Percentiles rank a stretch among this genome's conserved stretches.
Evolutionary conservation across 1,140 invertebrate genomes (phyloP).

Genomic region (Lepeophtheirus salmonis): DNA sequence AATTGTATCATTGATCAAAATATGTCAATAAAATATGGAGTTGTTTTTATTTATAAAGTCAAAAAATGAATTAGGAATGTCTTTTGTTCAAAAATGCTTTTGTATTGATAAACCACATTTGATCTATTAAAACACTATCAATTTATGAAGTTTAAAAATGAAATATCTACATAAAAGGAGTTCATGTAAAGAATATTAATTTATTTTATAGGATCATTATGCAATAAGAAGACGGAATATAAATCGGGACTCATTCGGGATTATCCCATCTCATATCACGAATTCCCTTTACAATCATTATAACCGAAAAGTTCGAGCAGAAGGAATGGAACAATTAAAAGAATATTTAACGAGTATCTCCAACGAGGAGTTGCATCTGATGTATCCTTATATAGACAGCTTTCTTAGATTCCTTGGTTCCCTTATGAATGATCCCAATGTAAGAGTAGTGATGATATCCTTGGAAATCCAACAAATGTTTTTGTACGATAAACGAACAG

Average conservation of each 20-base stretch:
- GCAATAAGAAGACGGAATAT: neutral
- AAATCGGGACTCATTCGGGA: neutral
- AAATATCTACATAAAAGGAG: too few relatives aligned
- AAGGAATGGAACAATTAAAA: slow-evolving; percentile 35
- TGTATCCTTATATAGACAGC: slow-evolving; percentile 39
- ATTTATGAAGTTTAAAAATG: too few relatives aligned
- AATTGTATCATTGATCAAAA: too few relatives aligned
- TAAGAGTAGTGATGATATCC: slow-evolving; percentile 35
- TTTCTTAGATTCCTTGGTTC: slow-evolving; percentile 37
- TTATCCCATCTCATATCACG: slow-evolving; percentile 25
- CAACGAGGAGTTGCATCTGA: slow-evolving; percentile 30
- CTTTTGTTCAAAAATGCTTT: too few relatives aligned
- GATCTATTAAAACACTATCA: too few relatives aligned
- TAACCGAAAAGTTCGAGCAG: slow-evolving; percentile 35
- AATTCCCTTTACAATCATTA: neutral
- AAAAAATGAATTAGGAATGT: too few relatives aligned
- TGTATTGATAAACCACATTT: too few relatives aligned
- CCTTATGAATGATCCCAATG: slow-evolving; percentile 36
- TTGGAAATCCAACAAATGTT: slow-evolving; percentile 34
- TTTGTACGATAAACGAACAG: slow-evolving; percentile 23
- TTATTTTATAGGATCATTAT: too few relatives aligned
- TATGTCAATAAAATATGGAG: too few relatives aligned
- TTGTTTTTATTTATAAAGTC: too few relatives aligned
- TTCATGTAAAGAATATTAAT: too few relatives aligned
- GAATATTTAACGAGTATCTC: slow-evolving; percentile 28